Evolutionary conservation across 2,888 invertebrate genomes (phyloP), one percentile per base, ranked within the genome.

Genomic region (Erebia ligea): DNA sequence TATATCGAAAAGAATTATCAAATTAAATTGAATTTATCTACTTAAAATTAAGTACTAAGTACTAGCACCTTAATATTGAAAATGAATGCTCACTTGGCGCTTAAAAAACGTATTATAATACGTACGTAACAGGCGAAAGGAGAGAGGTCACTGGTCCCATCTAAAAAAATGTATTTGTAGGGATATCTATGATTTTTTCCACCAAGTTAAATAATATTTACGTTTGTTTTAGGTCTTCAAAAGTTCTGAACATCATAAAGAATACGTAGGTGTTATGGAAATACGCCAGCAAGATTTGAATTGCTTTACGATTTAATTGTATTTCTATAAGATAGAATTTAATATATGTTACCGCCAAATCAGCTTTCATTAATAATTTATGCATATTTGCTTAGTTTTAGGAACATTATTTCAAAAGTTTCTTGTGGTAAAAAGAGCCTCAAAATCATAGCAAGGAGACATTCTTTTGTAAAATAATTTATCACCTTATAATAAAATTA

Each of bases 1-100:
- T 59, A 63, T 34, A 57, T 73, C 42, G 66, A 63, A 70, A 73
- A 48, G 54, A 71, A 71, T 48, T 48, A 63, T 17, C 9, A 67
- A 40, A 57, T 57, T 57, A 57, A 63, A 57, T 66, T 68, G 17
- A 71, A 69, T 76, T 77, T 79, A 76, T 76, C 80, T 80, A 72
- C 80, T 82, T 81, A 85, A 77, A 77, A 78, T 84, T 84, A 81
- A 84, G 86, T 87, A 87, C 86, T 80, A 74, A 78, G 77, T 76
- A 78, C 73, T 80, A 82, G 88, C 87, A 87, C 88, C 86, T 77
- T 73, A 58, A 61, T 48, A 25, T 65, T 65, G 3, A 34, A 65
- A 65, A 65, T 56, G 56, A 54, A 65, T 10, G 65, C 52, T 65
- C 19, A 65, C 17, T 65, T 65, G 54, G 65, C 54, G 34, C 11